Base-by-base conservation (phyloP, 2,888 invertebrate genomes). In the Nebria brevicollis region DNA sequence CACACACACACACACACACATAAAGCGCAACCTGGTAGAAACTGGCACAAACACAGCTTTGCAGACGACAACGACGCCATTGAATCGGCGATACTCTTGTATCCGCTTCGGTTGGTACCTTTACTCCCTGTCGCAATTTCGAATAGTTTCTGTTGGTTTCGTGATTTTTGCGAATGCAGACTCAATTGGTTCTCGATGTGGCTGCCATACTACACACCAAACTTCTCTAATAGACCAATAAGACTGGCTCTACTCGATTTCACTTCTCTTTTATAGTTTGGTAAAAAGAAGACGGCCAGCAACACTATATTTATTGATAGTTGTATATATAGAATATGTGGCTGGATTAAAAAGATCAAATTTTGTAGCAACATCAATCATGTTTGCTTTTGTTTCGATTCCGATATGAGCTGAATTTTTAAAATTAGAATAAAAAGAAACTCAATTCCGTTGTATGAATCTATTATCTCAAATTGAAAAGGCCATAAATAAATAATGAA, bases 11-110 rank as follows among this genome's bases (percentile, higher is more conserved):
- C 54, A 54, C 54, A 34, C 34, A 34, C 34, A 20, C 20, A 43
- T 10, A 11, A 13, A 54, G 54, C 54, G 13, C 54, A 54, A 43
- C 6, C 43, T 43, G 43, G 7, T 43, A 8, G 43, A 10, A 54
- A 54, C 54, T 54, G 54, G 54, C 54, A 54, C 54, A 54, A 54
- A 54, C 54, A 54, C 54, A 54, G 54, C 54, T 54, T 54, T 54
- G 13, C 11, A 8, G 13, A 54, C 54, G 54, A 54, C 54, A 54
- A 54, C 54, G 54, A 54, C 54, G 54, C 54, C 54, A 54, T 54
- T 54, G 54, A 34, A 34, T 34, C 34, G 34, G 34, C 34, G 34
- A 34, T 34, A 54, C 54, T 54, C 54, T 54, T 54, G 54, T 54
- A 54, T 54, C 54, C 54, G 54, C 54, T 54, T 54, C 54, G 54